Conservation (phyloP, 2,113 vertebrate species). For the Siphamia tubifer region DNA sequence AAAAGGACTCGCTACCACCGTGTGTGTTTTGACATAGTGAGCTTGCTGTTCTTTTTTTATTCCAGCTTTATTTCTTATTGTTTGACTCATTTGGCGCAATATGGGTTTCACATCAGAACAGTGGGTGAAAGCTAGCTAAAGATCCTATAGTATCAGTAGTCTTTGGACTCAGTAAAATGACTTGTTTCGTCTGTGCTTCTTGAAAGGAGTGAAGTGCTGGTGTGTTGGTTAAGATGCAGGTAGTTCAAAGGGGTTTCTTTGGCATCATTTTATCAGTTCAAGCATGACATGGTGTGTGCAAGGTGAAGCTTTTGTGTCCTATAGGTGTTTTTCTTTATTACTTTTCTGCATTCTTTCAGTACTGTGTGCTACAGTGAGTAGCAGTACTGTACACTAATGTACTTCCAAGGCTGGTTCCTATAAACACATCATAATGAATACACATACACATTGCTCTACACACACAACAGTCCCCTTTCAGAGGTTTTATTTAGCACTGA, state of each 20-base stretch:
- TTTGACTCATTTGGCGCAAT: neutral
- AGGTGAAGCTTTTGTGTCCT: slow-evolving; percentile 3
- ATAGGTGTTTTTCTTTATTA: slow-evolving; percentile 8
- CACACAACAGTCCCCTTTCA: neutral
- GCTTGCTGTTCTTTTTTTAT: neutral
- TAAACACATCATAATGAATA: neutral
- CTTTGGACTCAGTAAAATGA: slow-evolving; percentile 15
- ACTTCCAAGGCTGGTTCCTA: neutral
- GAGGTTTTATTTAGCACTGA: neutral
- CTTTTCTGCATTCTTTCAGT: neutral
- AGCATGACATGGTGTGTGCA: neutral
- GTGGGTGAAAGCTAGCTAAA: neutral
- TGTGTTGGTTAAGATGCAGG: slow-evolving; percentile 3
- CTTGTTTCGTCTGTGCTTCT: neutral
- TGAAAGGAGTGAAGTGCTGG: neutral
- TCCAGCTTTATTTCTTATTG: neutral
- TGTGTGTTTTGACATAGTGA: neutral
- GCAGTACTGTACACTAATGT: neutral
- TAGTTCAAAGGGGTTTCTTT: slow-evolving; percentile 13
- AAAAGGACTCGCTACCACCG: neutral
- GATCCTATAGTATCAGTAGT: neutral
- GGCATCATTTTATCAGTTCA: slow-evolving; percentile 13
- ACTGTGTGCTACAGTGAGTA: neutral
- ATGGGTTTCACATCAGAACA: slow-evolving; percentile 30
- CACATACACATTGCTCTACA: neutral